Conservation (phyloP, 2,113 vertebrate species). For the Alethe diademata region DNA sequence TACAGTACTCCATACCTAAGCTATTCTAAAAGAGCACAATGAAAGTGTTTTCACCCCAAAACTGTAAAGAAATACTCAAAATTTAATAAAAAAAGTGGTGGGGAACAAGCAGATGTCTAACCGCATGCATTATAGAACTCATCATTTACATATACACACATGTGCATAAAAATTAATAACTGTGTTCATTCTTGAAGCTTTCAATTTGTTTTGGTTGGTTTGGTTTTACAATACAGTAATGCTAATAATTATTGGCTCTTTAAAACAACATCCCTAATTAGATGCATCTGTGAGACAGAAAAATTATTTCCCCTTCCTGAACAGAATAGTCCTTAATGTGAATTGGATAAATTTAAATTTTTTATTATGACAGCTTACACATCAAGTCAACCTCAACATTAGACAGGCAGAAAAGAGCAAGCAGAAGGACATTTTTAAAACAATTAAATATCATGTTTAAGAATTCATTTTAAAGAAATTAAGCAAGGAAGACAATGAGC, state of each 20-base stretch:
- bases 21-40: not conserved
- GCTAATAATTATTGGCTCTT: not conserved
- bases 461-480: not conserved
- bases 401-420: not conserved
- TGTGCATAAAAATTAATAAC: not conserved
- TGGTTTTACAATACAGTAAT: not conserved
- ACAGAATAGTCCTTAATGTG: not conserved
- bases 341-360: not conserved
- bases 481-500: not conserved
- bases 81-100: not conserved
- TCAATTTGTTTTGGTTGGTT: not conserved
- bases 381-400: not conserved
- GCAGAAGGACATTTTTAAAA: not conserved
- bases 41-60: not conserved
- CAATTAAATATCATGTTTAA: not conserved
- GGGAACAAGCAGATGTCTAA: not conserved
- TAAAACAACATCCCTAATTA: not conserved
- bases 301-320: not conserved
- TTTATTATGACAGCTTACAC: not conserved
- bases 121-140: not conserved
- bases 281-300: not conserved
- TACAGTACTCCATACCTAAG: rapidly evolving
- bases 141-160: not conserved
- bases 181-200: not conserved
- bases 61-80: not conserved